Conservation (phyloP, 2,113 vertebrate species). For the Clupea harengus region DNA sequence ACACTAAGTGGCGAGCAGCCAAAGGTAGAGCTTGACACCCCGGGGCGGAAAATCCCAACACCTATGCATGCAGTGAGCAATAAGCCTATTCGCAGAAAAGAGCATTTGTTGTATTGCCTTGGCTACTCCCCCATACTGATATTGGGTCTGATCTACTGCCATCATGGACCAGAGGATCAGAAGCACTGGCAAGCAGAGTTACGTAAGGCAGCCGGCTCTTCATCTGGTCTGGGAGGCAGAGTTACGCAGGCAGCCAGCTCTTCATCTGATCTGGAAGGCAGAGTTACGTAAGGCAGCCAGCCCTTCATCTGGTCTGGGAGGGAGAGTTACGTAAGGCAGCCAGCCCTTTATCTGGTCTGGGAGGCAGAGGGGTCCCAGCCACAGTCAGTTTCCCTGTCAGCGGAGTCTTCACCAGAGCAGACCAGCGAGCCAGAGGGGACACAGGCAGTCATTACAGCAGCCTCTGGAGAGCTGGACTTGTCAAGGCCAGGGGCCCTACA, state of each 20-base stretch:
- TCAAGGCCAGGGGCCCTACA: no score
- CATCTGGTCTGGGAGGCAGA: not conserved
- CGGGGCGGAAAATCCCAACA: no score
- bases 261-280: not conserved
- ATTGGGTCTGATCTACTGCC: not conserved
- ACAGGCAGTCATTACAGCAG: not conserved
- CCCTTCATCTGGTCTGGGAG: no score
- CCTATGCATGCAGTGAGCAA: no score
- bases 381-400: not conserved
- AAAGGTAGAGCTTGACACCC: no score
- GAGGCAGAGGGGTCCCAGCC: not conserved
- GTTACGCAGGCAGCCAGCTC: not conserved
- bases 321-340: not conserved
- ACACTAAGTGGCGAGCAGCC: no score
- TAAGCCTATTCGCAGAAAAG: not conserved
- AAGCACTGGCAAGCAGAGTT: not conserved
- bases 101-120: not conserved
- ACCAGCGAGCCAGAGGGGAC: not conserved
- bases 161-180: not conserved
- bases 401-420: not conserved
- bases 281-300: no score
- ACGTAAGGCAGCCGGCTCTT: not conserved
- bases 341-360: not conserved
- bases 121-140: not conserved
- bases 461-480: no score